Base-by-base conservation (phyloP, 2,888 invertebrate genomes). In the Abrostola tripartita region DNA sequence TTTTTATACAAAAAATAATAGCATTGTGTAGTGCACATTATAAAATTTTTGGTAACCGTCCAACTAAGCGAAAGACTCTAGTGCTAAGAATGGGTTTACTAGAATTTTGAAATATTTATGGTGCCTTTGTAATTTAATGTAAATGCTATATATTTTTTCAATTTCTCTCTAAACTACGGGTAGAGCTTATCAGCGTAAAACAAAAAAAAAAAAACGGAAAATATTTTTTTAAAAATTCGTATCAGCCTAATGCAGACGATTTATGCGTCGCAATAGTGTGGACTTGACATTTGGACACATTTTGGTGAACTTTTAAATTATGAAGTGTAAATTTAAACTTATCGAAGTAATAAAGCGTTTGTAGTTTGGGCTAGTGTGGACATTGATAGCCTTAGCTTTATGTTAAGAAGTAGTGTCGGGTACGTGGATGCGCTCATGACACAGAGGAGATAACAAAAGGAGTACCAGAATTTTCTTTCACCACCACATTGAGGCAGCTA, bases 281-380 rank as follows among this genome's bases (percentile, higher is more conserved):
- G n/a, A 51, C 50, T 37, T 40, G 53, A 44, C n/a, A 61, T 61
- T 73, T 60, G 62, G 47, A 76, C 64, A 55, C 35, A 54, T 47
- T 49, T 41, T 44, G 55, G 63, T 76, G 74, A 59, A 70, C 61
- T 54, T 44, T 36, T 11, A 67, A 77, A 70, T 53, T 63, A 44
- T 36, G 12, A 37, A 64, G 66, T 70, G 68, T 40, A 54, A 55
- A 56, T 64, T n/a, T 64, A 64, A 35, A 42, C 38, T 36, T 52
- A 57, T 51, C 36, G 24, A n/a, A 44, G 58, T 40, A 51, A n/a
- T 2, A 35, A 44, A 57, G 37, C 42, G 42, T 63, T 49, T 37
- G 47, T 65, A 50, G 42, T 57, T 58, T 70, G 49, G 41, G 6
- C 44, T n/a, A 38, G 24, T 41, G 35, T 60, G 56, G 37, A 63